Conservation (phyloP, 64 coral and sea anemone species). For the Platygyra sinensis region DNA sequence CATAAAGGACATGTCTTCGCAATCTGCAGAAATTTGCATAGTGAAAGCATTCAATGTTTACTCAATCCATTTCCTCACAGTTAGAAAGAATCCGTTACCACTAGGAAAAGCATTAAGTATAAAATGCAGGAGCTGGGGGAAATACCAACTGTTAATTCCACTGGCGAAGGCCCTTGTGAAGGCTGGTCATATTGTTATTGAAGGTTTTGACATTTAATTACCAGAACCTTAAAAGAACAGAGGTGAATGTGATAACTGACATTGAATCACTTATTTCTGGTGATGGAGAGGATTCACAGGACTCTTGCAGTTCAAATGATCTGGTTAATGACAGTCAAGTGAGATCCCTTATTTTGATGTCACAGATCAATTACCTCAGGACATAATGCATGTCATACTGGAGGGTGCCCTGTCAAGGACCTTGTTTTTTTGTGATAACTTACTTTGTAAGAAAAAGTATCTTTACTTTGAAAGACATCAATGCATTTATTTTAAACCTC, state of each 20-base stretch:
- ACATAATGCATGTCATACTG: constrained; percentile 41
- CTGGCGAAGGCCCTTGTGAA: constrained; percentile 52
- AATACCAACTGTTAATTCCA: constrained; percentile 62
- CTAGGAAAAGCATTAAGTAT: constrained; percentile 42
- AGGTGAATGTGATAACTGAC: constrained; percentile 16
- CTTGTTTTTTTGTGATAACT: neutral
- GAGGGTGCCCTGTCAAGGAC: constrained; percentile 22
- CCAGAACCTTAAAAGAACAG: constrained; percentile 27
- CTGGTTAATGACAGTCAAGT: too few relatives aligned
- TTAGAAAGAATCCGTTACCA: constrained; percentile 44
- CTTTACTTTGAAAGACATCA: constrained; percentile 16
- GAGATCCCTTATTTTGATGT: constrained; percentile 22
- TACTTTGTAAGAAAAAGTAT: neutral
- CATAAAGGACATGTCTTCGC: constrained; percentile 43
- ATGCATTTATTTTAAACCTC: constrained; percentile 8
- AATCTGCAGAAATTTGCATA: constrained; percentile 49
- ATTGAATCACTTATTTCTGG: constrained; percentile 1
- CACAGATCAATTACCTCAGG: constrained; percentile 41
- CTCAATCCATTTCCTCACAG: constrained; percentile 34
- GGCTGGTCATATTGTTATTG: constrained; percentile 52
- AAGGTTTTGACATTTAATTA: constrained; percentile 52
- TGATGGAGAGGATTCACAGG: too few relatives aligned
- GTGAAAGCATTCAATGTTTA: constrained; percentile 9
- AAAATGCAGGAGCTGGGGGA: constrained; percentile 55
- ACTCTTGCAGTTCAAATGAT: too few relatives aligned